phyloP scores from a whole-genome alignment of 2,797 vertebrate species.

The Peromyscus melanophrys region DNA sequence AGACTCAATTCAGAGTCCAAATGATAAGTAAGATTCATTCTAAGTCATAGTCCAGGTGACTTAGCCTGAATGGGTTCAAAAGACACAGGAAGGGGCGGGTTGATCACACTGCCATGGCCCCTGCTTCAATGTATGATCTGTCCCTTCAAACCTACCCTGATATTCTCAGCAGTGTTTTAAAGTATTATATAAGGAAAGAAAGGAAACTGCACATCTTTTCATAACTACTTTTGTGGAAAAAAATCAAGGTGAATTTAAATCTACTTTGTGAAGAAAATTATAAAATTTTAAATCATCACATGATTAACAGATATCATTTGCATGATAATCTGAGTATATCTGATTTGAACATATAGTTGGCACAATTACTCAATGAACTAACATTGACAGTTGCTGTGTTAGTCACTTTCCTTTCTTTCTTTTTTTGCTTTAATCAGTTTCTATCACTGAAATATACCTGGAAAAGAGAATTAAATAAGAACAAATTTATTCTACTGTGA shows the following conservation, averaged over 20 bases:
- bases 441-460: neutral
- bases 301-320: neutral
- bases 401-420: neutral
- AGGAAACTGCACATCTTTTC: neutral
- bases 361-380: neutral
- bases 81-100: neutral
- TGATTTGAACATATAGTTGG: neutral
- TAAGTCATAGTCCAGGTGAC: neutral
- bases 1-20: neutral
- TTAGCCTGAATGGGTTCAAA: neutral
- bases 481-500: neutral
- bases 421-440: no score
- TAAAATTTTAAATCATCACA: constrained; percentile 26
- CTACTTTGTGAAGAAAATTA: neutral
- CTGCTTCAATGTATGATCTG: neutral
- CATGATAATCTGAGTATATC: neutral
- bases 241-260: neutral
- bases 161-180: neutral
- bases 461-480: neutral
- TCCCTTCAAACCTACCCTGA: neutral
- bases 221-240: neutral
- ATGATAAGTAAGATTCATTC: neutral
- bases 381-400: neutral
- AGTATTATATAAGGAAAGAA: neutral
- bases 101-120: neutral